Base-by-base conservation (phyloP, 2,113 vertebrate genomes). In the Oostethus manadensis region DNA sequence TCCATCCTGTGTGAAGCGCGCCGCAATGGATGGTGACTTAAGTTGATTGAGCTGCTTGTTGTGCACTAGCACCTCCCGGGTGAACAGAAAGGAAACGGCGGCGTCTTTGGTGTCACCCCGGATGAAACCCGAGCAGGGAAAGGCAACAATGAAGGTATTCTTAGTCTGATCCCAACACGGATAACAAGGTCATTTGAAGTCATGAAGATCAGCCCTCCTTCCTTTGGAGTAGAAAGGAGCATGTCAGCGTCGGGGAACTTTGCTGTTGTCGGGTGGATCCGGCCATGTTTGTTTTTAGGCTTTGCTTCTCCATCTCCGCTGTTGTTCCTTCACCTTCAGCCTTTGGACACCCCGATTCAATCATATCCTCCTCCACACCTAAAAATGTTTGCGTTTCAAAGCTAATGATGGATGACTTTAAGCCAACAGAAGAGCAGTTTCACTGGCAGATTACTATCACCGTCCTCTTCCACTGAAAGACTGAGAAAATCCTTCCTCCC, bases 141-240 rank as follows among this genome's bases (percentile, higher is more conserved):
- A 68, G 56, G 70, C 70, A 77, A 64, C 57, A 67, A 54, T 66
- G 60, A 55, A 60, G 64, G 73, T 78, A 76, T 81, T 78, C 75
- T 75, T 78, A 68, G 66, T 65, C 70, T 76, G 73, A 81, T 78
- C 69, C 58, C 60, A 81, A 47, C 66, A 64, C 62, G 75, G 75
- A 81, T 81, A 81, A 81, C 72, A 81, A 81, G 76, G 79, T 76
- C 79, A 78, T 72, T 65, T 71, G 58, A 68, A 78, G 71, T 71
- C 68, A 61, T 64, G 60, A 64, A 64, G 59, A 60, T 18, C 20
- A 15, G 26, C 53, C 35, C 62, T 13, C 16, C 23, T 23, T 56
- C 45, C 73, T 61, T 56, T 62, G 64, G 48, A 65, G 61, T 45
- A 73, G 75, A 74, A 64, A 79, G 50, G 54, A 62, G 62, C 63